These are phyloP conservation scores for Ophraella communa DNA, from an alignment of 2,888 invertebrate species.

Conservation along the genomic window DNA sequence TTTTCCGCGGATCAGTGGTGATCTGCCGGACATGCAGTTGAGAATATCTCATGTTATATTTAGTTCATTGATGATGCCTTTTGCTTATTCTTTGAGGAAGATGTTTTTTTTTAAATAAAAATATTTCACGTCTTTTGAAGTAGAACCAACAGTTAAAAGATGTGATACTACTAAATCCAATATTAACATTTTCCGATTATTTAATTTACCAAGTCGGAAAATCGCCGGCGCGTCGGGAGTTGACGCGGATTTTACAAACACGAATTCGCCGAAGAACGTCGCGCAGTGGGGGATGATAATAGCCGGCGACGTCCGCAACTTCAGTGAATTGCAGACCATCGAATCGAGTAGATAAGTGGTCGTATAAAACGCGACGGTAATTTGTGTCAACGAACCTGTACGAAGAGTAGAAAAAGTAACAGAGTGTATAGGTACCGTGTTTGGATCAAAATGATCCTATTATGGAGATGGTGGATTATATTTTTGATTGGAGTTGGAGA, in stretches of 20 bases:
- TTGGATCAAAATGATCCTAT: neutral
- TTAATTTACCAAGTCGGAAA: slow-evolving; percentile 19
- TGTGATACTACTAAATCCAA: neutral
- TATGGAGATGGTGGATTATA: neutral
- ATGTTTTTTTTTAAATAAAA: too few relatives aligned
- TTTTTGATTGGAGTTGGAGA: slow-evolving; percentile 28
- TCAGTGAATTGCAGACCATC: slow-evolving; percentile 32
- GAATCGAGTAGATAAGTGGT: neutral
- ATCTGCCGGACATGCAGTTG: too few relatives aligned
- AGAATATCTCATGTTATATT: too few relatives aligned
- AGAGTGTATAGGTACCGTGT: neutral
- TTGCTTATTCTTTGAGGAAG: too few relatives aligned
- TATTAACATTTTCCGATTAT: slow-evolving; percentile 22
- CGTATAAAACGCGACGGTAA: neutral
- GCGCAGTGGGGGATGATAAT: slow-evolving; percentile 26
- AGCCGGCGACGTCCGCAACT: slow-evolving; percentile 21
- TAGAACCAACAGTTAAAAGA: neutral
- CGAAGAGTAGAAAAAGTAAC: slow-evolving; percentile 21
- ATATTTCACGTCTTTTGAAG: too few relatives aligned
- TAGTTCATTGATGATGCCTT: too few relatives aligned
- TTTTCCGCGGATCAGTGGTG: too few relatives aligned
- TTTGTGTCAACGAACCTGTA: slow-evolving; percentile 32
- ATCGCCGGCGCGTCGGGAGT: neutral
- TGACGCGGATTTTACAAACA: slow-evolving; percentile 9
- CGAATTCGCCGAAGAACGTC: neutral